These are phyloP conservation scores for Triplophysa tibetana DNA, from an alignment of 2,113 vertebrate species.

Conservation along the genomic window DNA sequence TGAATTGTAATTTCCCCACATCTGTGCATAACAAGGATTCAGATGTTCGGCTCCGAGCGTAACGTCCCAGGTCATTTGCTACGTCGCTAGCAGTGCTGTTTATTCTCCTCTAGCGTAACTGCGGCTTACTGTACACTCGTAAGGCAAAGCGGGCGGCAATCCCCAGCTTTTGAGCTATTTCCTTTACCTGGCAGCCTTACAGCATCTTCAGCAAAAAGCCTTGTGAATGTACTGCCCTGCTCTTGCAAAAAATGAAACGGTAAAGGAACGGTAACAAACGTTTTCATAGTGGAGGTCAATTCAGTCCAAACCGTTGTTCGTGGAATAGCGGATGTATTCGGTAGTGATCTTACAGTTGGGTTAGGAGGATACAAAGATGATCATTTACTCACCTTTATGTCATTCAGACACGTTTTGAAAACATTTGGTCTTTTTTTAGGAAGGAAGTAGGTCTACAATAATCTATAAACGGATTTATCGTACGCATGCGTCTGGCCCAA, in stretches of 20 bases:
- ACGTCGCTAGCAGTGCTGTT: not conserved
- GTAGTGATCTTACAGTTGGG: not conserved
- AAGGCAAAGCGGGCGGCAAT: not conserved
- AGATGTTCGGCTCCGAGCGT: not conserved
- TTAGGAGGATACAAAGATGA: not conserved
- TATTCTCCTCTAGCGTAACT: not conserved
- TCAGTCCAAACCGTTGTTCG: not conserved
- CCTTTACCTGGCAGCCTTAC: conserved; percentile 91
- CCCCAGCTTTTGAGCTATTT: conserved; percentile 52
- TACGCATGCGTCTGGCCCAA: too few species aligned
- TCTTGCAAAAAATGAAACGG: conserved; percentile 65
- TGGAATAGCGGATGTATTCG: not conserved
- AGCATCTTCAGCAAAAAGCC: conserved; percentile 82
- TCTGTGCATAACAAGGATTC: not conserved
- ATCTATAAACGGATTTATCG: too few species aligned
- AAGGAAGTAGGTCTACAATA: too few species aligned
- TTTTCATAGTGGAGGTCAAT: not conserved
- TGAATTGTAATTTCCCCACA: not conserved
- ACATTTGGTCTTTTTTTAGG: too few species aligned
- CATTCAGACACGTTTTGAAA: too few species aligned
- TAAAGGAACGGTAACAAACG: not conserved
- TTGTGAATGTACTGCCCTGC: conserved; percentile 86
- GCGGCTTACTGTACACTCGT: not conserved
- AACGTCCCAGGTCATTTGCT: not conserved
- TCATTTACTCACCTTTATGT: too few species aligned